These are phyloP conservation scores for Thymelicus sylvestris DNA, from an alignment of 2,888 invertebrate genomes.

Conservation along the genomic window DNA sequence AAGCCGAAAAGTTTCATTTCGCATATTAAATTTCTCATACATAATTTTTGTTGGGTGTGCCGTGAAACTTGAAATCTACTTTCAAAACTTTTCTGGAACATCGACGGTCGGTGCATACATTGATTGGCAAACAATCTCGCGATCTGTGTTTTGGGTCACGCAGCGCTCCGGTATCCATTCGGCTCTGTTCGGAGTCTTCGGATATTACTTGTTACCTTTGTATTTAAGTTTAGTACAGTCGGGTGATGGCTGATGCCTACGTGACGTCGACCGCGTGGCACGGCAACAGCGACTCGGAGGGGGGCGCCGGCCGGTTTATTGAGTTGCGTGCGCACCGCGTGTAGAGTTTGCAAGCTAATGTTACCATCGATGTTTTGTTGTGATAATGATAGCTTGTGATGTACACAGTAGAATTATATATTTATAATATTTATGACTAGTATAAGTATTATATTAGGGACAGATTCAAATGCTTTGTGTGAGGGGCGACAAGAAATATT, in stretches of 20 bases:
- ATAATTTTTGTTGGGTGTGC: no score
- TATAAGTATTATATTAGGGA: no score
- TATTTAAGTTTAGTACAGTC: constrained; percentile 19
- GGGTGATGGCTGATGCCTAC: constrained; percentile 67
- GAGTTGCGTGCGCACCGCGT: constrained; percentile 66
- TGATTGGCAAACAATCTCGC: constrained; percentile 16
- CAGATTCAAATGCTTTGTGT: no score
- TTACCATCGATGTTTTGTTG: constrained; percentile 11
- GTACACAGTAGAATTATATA: not conserved
- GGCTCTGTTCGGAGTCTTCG: not conserved
- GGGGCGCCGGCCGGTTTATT: constrained; percentile 66
- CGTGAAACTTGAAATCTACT: constrained; percentile 6
- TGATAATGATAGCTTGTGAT: not conserved
- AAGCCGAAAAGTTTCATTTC: no score
- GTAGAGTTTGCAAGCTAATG: constrained; percentile 11
- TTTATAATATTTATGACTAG: no score
- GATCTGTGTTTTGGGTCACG: constrained; percentile 27
- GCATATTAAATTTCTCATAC: no score
- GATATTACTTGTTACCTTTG: not conserved
- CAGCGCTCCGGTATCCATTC: constrained; percentile 7
- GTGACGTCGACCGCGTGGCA: constrained; percentile 80
- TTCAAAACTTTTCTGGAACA: constrained; percentile 23
- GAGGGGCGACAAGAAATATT: no score
- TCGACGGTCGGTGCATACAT: not conserved
- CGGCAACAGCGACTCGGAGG: constrained; percentile 30